Conservation (phyloP, 2,797 vertebrate genomes). For the Fratercula arctica region DNA sequence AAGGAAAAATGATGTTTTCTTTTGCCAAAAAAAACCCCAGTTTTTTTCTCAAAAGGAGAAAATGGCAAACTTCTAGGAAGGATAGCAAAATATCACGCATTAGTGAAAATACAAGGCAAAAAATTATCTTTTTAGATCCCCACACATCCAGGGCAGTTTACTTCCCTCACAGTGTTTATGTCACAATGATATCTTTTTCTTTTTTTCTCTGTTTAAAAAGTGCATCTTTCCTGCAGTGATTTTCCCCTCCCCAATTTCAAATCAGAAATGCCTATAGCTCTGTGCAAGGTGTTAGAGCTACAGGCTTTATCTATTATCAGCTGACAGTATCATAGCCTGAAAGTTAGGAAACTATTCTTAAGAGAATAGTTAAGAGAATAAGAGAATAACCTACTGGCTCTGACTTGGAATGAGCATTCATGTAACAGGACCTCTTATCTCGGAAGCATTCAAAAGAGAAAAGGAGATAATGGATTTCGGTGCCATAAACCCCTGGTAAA, state of each 20-base stretch:
- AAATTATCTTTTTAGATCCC: neutral
- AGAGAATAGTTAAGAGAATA: neutral
- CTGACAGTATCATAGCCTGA: neutral
- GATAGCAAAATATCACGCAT: neutral
- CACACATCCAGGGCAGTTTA: neutral
- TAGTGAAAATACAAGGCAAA: accelerated
- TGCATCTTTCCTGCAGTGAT: neutral
- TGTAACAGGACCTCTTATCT: neutral
- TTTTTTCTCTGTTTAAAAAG: neutral
- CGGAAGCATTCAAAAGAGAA: constrained; percentile 1
- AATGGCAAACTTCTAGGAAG: neutral
- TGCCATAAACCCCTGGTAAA: neutral
- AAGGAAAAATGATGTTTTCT: neutral
- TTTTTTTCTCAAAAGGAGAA: neutral
- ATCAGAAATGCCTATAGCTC: neutral
- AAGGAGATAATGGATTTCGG: neutral
- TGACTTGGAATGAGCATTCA: neutral
- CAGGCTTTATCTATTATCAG: neutral
- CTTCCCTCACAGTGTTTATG: neutral
- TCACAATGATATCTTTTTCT: neutral
- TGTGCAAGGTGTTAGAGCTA: neutral
- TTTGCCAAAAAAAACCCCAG: neutral
- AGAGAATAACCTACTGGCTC: neutral
- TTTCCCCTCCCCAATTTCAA: neutral
- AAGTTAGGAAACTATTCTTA: neutral